These are phyloP conservation scores for Cryptocephalus primarius DNA, from an alignment of 2,888 invertebrate species.

Conservation along the genomic window DNA sequence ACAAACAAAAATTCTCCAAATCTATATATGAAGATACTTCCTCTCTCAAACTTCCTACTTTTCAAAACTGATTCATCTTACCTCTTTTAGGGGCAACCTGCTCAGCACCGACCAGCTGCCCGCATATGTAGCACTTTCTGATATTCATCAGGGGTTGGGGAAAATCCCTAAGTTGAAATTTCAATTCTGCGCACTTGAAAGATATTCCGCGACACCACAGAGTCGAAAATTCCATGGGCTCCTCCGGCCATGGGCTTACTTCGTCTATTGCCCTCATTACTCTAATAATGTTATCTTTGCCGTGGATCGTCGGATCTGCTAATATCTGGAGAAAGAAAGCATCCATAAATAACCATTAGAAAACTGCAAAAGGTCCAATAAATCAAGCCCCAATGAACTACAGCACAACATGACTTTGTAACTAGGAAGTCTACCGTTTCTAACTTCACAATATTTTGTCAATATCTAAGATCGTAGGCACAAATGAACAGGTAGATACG, in stretches of 20 bases:
- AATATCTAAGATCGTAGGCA: too few relatives aligned
- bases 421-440: too few relatives aligned
- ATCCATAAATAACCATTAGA: too few relatives aligned
- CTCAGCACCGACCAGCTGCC: constrained; percentile 83
- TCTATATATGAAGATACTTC: too few relatives aligned
- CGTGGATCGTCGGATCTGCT: constrained; percentile 81
- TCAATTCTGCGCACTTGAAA: constrained; percentile 75
- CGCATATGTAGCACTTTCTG: constrained; percentile 76
- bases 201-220: constrained; percentile 87
- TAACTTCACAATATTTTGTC: too few relatives aligned
- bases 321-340: constrained; percentile 40
- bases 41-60: too few relatives aligned
- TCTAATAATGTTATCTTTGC: constrained; percentile 59
- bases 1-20: too few relatives aligned
- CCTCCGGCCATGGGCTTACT: constrained; percentile 88
- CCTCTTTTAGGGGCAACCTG: constrained; percentile 54
- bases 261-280: constrained; percentile 73
- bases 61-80: constrained; percentile 11
- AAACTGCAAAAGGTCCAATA: too few relatives aligned
- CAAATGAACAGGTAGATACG: too few relatives aligned
- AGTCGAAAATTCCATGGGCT: constrained; percentile 77
- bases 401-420: too few relatives aligned
- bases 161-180: constrained; percentile 84
- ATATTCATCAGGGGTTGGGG: constrained; percentile 86
- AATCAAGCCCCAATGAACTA: too few relatives aligned